Percentiles rank a stretch among this genome's conserved stretches.
phyloP scores from a whole-genome alignment of 2,113 vertebrate genomes.

The Ptilorrhoa leucosticta region DNA sequence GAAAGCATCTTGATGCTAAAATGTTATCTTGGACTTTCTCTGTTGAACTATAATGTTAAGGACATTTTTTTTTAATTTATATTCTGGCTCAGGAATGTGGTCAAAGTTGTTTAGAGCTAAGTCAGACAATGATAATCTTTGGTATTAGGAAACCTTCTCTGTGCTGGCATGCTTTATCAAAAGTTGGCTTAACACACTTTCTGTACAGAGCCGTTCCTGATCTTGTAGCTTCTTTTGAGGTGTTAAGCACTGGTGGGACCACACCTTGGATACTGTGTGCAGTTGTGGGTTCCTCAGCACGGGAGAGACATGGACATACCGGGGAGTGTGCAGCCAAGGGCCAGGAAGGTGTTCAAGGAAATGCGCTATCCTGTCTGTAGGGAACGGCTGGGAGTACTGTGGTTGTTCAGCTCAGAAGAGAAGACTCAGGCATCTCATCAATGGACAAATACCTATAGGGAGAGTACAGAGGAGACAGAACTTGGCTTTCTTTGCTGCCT shows the following conservation, averaged over 20 bases:
- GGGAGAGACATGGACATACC: accelerated
- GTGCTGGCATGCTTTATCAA: not conserved
- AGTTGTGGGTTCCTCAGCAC: not conserved
- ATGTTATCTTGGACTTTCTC: not conserved
- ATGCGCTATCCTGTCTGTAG: no score
- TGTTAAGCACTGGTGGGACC: not conserved
- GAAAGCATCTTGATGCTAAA: not conserved
- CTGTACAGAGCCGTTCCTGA: not conserved
- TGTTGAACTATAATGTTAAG: not conserved
- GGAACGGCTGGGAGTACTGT: not conserved
- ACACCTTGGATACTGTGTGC: accelerated
- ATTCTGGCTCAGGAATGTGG: not conserved
- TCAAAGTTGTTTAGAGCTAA: not conserved
- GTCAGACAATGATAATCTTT: not conserved
- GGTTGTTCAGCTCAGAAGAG: not conserved
- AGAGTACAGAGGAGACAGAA: not conserved
- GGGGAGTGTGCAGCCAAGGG: not conserved
- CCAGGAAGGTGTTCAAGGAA: not conserved
- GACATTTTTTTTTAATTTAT: not conserved
- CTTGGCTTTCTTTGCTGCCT: not conserved
- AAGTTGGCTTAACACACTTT: not conserved
- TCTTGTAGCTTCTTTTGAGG: not conserved
- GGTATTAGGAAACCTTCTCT: not conserved
- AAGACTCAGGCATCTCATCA: accelerated
- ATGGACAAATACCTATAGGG: not conserved